Evolutionary conservation across 2,888 invertebrate species (phyloP).

Genomic region (Orthosia cruda): DNA sequence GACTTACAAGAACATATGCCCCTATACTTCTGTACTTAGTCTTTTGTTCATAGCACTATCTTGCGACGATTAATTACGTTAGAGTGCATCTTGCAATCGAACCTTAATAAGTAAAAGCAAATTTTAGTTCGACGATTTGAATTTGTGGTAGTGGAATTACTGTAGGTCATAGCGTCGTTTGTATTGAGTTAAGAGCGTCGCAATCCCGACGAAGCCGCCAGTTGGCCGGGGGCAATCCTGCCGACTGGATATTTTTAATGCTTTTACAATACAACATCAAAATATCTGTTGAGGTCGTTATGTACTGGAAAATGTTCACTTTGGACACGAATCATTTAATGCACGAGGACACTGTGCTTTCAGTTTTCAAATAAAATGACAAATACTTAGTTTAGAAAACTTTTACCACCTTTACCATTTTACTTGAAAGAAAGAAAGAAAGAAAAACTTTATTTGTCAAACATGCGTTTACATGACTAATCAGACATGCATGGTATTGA

Average conservation of each 20-base stretch:
- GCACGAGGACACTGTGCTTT: conserved; percentile 21
- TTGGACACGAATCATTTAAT: conserved; percentile 50
- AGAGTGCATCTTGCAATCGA: conserved; percentile 6
- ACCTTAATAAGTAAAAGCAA: conserved; percentile 22
- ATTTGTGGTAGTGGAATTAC: conserved; percentile 66
- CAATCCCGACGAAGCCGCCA: conserved; percentile 76
- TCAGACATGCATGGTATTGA: too few relatives aligned
- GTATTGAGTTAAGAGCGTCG: conserved; percentile 72
- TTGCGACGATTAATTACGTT: conserved; percentile 23
- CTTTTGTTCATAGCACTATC: conserved; percentile 8
- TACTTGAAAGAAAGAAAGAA: too few relatives aligned
- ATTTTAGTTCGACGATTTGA: conserved; percentile 46
- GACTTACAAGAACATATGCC: conserved; percentile 7
- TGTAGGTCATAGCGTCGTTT: conserved; percentile 68
- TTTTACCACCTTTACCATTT: conserved; percentile 3
- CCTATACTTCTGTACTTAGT: background rate
- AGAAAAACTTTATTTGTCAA: too few relatives aligned
- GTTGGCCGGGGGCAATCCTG: conserved; percentile 80
- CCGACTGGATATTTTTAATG: conserved; percentile 66
- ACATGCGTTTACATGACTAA: too few relatives aligned
- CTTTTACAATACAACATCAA: conserved; percentile 44
- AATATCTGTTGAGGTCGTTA: conserved; percentile 60
- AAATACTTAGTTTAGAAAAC: background rate
- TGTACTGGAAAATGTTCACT: conserved; percentile 54
- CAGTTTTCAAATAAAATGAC: background rate